Evolutionary conservation across 2,113 vertebrate species (phyloP).

Genomic region (Cheirogaleus medius): DNA sequence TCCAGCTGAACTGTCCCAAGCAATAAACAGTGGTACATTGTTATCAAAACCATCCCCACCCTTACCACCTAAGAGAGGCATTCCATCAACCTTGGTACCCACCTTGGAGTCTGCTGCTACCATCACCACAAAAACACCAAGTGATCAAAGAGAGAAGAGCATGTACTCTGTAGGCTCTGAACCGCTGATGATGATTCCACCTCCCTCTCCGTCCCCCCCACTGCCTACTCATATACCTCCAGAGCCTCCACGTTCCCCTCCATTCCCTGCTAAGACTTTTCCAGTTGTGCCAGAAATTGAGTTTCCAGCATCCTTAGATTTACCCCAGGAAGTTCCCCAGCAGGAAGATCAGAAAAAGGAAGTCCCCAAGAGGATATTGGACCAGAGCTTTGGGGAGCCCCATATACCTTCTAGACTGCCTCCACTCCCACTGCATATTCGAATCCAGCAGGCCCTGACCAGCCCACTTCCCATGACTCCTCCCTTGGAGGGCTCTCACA

Average conservation of each 20-base stretch:
- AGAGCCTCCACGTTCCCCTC: constrained; percentile 75
- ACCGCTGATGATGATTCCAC: constrained; percentile 10
- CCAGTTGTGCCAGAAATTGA: constrained; percentile 68
- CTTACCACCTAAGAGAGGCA: constrained; percentile 94
- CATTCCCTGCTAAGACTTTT: constrained; percentile 62
- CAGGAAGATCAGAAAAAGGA: constrained; percentile 78
- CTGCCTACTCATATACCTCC: constrained; percentile 84
- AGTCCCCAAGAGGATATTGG: constrained; percentile 30
- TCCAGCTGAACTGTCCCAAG: constrained; percentile 92
- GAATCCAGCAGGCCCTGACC: constrained; percentile 95
- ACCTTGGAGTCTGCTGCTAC: constrained; percentile 77
- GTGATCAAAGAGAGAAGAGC: constrained; percentile 72
- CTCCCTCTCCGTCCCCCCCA: constrained; percentile 68
- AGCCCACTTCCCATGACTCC: constrained; percentile 92
- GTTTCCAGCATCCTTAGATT: constrained; percentile 53
- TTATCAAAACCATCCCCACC: constrained; percentile 94
- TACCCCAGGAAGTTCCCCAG: constrained; percentile 62
- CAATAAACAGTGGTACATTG: constrained; percentile 83
- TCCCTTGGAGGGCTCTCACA: constrained; percentile 90
- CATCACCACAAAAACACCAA: constrained; percentile 72
- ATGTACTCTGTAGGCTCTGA: neutral
- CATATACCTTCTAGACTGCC: constrained; percentile 85
- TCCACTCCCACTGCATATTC: constrained; percentile 93
- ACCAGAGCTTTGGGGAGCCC: constrained; percentile 85
- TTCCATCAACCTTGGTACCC: constrained; percentile 84